A percentile compares a stretch with the other conserved stretches of the same genome.
Evolutionary conservation across 2,113 vertebrate species (phyloP).

Genomic region (Jacana jacana): DNA sequence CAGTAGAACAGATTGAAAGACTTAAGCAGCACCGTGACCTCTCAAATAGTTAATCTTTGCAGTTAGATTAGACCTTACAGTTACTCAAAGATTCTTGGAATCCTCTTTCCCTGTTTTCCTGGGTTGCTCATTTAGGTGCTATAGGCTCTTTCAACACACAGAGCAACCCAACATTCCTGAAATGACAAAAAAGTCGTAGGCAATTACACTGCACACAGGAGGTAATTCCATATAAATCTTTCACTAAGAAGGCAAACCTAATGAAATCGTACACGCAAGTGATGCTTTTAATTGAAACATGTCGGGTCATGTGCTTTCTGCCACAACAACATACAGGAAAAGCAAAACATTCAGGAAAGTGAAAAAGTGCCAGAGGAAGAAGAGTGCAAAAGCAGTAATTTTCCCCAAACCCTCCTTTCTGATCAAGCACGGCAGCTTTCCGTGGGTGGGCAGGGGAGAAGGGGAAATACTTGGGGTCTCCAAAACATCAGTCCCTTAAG

Average conservation of each 20-base stretch:
- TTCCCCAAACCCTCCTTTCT: not conserved
- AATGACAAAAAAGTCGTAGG: not conserved
- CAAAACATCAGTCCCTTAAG: not conserved
- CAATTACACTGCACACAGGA: not conserved
- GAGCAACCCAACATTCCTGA: not conserved
- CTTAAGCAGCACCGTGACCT: not conserved
- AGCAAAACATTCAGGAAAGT: conserved; percentile 14
- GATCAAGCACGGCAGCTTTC: not conserved
- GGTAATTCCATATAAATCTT: conserved; percentile 17
- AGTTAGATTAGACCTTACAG: not conserved
- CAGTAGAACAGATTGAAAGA: not conserved
- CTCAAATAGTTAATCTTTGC: conserved; percentile 14
- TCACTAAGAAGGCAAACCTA: not conserved
- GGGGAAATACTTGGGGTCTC: not conserved
- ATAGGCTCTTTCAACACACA: not conserved
- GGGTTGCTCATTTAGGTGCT: not conserved
- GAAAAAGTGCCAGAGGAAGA: conserved; percentile 37
- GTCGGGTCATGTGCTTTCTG: conserved; percentile 27
- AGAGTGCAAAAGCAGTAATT: conserved; percentile 14
- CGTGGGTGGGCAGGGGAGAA: not conserved
- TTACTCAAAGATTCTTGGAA: not conserved
- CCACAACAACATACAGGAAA: not conserved
- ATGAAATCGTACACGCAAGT: not conserved
- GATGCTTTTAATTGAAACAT: not conserved
- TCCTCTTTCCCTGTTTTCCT: not conserved